Evolutionary conservation across 2,888 invertebrate species (phyloP).

Genomic region (Lacanobia wlatinum): DNA sequence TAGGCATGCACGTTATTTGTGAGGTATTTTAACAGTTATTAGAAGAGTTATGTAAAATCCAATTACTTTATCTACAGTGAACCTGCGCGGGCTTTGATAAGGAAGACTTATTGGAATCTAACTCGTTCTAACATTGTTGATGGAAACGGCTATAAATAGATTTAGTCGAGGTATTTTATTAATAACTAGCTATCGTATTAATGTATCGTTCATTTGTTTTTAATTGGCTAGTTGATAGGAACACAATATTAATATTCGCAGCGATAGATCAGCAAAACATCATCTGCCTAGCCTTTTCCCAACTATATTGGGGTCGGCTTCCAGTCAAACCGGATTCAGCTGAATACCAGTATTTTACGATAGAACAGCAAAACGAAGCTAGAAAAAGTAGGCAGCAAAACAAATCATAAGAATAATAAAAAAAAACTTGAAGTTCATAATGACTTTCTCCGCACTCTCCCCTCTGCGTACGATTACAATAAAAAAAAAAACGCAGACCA

Average conservation of each 20-base stretch:
- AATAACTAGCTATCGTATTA: not conserved
- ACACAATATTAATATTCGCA: not conserved
- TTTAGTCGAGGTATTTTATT: not conserved
- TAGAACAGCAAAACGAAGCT: not conserved
- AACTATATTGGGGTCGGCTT: too few species aligned
- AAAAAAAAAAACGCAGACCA: conserved; percentile 56
- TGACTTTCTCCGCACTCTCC: conserved; percentile 57
- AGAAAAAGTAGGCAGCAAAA: conserved; percentile 17
- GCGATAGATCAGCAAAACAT: not conserved
- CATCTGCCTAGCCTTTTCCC: too few species aligned
- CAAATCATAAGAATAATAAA: conserved; percentile 29
- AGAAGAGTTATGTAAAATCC: conserved; percentile 36
- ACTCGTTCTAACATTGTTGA: conserved; percentile 11
- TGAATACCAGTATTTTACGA: too few species aligned
- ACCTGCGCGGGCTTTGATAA: conserved; percentile 15
- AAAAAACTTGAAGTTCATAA: conserved; percentile 32
- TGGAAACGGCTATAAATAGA: conserved; percentile 19
- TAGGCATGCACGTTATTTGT: conserved; percentile 33
- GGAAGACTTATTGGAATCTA: conserved; percentile 42
- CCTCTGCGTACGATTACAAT: conserved; percentile 47
- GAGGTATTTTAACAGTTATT: conserved; percentile 52
- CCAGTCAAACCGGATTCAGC: too few species aligned
- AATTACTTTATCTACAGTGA: conserved; percentile 52
- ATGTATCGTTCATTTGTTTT: not conserved
- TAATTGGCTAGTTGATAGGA: not conserved